These are phyloP conservation scores for Anguilla megastoma DNA, from an alignment of 2,797 vertebrate genomes.

Conservation along the genomic window DNA sequence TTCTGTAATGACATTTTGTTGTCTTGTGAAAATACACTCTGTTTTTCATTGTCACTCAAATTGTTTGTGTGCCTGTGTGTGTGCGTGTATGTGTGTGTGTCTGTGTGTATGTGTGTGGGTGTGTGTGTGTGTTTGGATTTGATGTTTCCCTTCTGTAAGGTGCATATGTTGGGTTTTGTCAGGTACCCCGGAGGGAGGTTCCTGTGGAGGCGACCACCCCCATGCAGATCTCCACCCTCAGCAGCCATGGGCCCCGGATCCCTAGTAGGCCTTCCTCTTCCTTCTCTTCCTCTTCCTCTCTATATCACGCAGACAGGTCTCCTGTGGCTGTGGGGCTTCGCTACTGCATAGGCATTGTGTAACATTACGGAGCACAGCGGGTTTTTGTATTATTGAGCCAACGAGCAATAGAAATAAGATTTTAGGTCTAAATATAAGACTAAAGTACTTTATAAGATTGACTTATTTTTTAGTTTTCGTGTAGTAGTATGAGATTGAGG, in stretches of 20 bases:
- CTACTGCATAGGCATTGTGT: background rate
- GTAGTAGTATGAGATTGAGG: background rate
- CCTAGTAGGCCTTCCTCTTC: conserved; percentile 56
- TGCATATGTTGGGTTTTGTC: background rate
- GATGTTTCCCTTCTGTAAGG: background rate
- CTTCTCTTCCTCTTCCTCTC: background rate
- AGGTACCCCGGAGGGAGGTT: conserved; percentile 52
- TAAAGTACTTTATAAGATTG: too few relatives aligned
- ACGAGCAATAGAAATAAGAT: too few relatives aligned
- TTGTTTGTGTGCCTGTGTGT: background rate
- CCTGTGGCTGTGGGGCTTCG: background rate
- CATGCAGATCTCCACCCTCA: conserved; percentile 58
- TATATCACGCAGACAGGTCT: background rate
- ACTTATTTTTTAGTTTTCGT: background rate
- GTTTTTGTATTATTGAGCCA: background rate
- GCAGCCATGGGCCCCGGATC: conserved; percentile 62
- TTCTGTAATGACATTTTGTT: background rate
- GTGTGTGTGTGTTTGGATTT: background rate
- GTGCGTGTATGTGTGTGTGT: conserved; percentile 3
- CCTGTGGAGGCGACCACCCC: conserved; percentile 60
- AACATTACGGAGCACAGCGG: background rate
- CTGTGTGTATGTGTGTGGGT: background rate
- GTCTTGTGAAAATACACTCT: background rate
- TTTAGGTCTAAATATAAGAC: too few relatives aligned
- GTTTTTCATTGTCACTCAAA: background rate